These are phyloP conservation scores for Limanda limanda DNA, from an alignment of 2,113 vertebrate genomes.

Conservation along the genomic window DNA sequence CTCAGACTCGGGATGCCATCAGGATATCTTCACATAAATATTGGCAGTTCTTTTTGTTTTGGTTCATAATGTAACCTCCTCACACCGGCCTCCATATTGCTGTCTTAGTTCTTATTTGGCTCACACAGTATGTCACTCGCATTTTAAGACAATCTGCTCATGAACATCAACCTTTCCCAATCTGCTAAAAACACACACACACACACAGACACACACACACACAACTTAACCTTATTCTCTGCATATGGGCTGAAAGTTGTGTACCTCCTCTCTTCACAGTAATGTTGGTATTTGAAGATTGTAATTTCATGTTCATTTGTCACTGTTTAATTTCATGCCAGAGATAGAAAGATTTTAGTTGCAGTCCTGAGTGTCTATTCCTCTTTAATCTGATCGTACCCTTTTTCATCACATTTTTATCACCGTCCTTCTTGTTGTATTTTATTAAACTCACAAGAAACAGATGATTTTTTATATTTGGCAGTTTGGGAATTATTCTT, in stretches of 20 bases:
- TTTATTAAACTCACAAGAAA: constrained; percentile 25
- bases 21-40: too few relatives aligned
- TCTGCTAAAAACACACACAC: constrained; percentile 23
- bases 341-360: neutral
- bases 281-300: neutral
- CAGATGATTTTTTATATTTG: constrained; percentile 7
- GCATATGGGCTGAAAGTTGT: neutral
- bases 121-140: constrained; percentile 50
- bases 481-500: constrained; percentile 26
- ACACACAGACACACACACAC: too few relatives aligned
- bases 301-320: neutral
- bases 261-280: neutral
- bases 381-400: neutral
- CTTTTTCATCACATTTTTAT: neutral
- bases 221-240: constrained; percentile 41
- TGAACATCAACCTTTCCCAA: constrained; percentile 64
- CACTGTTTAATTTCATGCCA: neutral
- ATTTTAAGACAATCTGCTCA: constrained; percentile 52
- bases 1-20: too few relatives aligned
- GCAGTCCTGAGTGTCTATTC: neutral
- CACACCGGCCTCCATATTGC: constrained; percentile 48
- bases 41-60: neutral
- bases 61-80: constrained; percentile 43
- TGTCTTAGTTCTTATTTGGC: constrained; percentile 20
- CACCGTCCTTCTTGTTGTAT: neutral